These are phyloP conservation scores for Corythornis madagascariensis DNA, from an alignment of 2,113 vertebrate species.

Conservation along the genomic window DNA sequence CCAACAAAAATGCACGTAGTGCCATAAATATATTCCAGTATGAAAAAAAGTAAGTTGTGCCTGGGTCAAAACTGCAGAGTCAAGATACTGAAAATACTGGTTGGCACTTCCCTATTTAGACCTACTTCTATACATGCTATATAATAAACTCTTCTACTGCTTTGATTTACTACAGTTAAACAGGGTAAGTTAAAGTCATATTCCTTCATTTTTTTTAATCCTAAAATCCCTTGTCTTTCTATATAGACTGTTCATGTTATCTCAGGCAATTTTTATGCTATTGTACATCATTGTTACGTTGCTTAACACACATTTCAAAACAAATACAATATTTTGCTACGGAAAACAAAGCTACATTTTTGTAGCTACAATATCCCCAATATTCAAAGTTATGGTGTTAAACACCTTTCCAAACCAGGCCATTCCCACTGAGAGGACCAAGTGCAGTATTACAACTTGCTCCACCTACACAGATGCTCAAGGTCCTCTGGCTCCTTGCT, in stretches of 20 bases:
- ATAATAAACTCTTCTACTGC: neutral
- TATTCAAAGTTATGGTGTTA: slow-evolving; percentile 34
- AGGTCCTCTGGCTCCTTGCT: neutral
- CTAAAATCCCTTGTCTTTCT: slow-evolving; percentile 42
- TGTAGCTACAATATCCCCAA: slow-evolving; percentile 62
- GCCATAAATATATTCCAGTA: slow-evolving; percentile 28
- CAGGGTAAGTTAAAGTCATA: slow-evolving; percentile 27
- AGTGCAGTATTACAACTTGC: neutral
- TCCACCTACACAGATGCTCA: neutral
- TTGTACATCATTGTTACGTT: slow-evolving; percentile 30
- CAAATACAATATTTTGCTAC: slow-evolving; percentile 58
- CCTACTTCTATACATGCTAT: neutral
- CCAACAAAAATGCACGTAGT: slow-evolving; percentile 35
- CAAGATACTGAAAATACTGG: slow-evolving; percentile 20
- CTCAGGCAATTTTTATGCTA: slow-evolving; percentile 41
- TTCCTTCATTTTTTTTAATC: slow-evolving; percentile 64
- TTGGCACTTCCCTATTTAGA: neutral
- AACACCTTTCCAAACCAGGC: slow-evolving; percentile 24
- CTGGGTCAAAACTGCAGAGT: slow-evolving; percentile 27
- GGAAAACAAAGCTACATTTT: slow-evolving; percentile 55
- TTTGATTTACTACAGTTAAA: neutral
- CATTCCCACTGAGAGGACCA: slow-evolving; percentile 10
- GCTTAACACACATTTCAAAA: slow-evolving; percentile 56
- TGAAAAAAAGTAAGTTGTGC: slow-evolving; percentile 16
- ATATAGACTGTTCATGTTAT: slow-evolving; percentile 8